Conservation (phyloP, 2,888 invertebrate species). For the Pollenia amentaria region DNA sequence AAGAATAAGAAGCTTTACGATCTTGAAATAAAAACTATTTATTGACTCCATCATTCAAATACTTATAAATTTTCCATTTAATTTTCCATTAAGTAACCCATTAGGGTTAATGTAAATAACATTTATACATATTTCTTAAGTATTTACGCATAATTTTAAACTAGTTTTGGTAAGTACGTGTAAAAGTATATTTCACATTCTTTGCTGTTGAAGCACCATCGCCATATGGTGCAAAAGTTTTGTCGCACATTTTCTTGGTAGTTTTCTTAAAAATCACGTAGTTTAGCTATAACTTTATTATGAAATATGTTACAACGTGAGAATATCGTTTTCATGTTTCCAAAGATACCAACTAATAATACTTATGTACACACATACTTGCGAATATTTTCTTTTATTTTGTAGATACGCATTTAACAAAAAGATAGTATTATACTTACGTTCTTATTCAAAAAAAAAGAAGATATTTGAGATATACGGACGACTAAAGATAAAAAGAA, state of each 20-base stretch:
- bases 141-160: constrained; percentile 59
- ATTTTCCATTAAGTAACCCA: constrained; percentile 48
- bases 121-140: constrained; percentile 44
- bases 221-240: constrained; percentile 64
- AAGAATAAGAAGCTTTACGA: neutral
- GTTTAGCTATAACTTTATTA: constrained; percentile 75
- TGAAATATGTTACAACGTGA: constrained; percentile 75
- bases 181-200: neutral
- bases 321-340: constrained; percentile 68
- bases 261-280: constrained; percentile 76
- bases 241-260: constrained; percentile 61
- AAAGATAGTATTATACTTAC: neutral
- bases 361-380: constrained; percentile 57
- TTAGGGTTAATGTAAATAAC: constrained; percentile 63
- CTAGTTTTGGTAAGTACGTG: constrained; percentile 45
- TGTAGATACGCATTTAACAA: constrained; percentile 2
- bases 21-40: neutral
- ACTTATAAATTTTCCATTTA: constrained; percentile 12
- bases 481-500: neutral
- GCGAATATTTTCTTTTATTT: neutral
- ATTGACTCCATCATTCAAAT: constrained; percentile 30
- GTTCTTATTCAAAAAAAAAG: neutral
- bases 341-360: constrained; percentile 45
- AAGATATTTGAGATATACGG: neutral
- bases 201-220: neutral